Percentiles rank a stretch among this genome's conserved stretches.
Evolutionary conservation across 2,888 invertebrate species (phyloP).

Genomic region (Conomelus anceps): DNA sequence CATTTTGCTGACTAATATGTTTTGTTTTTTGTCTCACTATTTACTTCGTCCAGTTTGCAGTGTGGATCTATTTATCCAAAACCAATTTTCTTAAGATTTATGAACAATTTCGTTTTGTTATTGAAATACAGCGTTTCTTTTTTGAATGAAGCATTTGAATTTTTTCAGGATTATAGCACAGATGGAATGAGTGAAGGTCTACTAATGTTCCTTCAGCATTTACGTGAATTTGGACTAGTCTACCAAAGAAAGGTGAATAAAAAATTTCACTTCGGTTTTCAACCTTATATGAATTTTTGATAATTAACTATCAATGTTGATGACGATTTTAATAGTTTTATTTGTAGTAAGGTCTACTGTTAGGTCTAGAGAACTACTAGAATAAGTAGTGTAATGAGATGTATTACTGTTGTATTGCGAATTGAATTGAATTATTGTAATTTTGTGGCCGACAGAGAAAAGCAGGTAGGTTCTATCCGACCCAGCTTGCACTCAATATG

Average conservation of each 20-base stretch:
- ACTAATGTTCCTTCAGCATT: constrained; percentile 84
- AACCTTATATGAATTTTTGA: too few species aligned
- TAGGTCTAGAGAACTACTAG: too few species aligned
- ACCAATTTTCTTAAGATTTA: too few species aligned
- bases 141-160: constrained; percentile 7
- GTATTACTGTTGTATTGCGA: background rate
- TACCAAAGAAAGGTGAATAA: constrained; percentile 80
- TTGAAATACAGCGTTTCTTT: too few species aligned
- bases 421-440: background rate
- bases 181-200: constrained; percentile 86
- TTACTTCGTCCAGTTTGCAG: too few species aligned
- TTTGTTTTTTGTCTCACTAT: too few species aligned
- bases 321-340: too few species aligned
- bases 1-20: too few species aligned
- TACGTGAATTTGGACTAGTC: constrained; percentile 94
- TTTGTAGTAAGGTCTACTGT: too few species aligned
- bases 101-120: too few species aligned
- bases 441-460: constrained; percentile 55
- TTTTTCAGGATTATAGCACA: constrained; percentile 83
- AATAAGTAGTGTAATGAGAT: background rate
- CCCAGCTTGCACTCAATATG: constrained; percentile 83
- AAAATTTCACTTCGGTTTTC: too few species aligned
- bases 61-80: too few species aligned
- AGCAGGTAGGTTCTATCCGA: constrained; percentile 91
- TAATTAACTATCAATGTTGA: background rate